Base-by-base conservation (phyloP, 64 coral and sea anemone genomes). In the Dendronephthya gigantea region DNA sequence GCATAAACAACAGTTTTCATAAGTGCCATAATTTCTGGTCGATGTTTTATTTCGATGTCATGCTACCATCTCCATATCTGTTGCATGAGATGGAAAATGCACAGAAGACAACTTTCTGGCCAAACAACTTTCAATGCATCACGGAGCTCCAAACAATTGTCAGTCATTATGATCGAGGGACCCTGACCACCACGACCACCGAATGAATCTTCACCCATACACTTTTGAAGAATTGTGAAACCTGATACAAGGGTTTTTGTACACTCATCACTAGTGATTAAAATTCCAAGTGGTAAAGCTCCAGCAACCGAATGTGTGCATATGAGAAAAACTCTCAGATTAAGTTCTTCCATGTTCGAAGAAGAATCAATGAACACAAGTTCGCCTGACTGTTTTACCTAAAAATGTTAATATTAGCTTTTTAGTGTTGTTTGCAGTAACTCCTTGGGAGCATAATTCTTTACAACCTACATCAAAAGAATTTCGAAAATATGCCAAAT, bases 251-350 rank as follows among this genome's bases (percentile, higher is more conserved):
- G 35, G 28, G 69, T 76, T 76, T 12, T 5, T 76, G 69, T 76
- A 33, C 69, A 33, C 34, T 76, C 69, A 76, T 76, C 69, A 29
- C 69, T 76, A 1, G 34, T 30, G 34, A 76, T 76, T 38, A 76
- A 27, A 34, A 76, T 34, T 16, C 69, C 69, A 32, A 76, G 69
- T 76, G 69, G 69, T 34, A 76, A 30, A 34, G 69, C 69, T 5
- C 69, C 69, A 38, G 69, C 69, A 76, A 76, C 69, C 13, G 69
- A 76, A 34, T 76, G 23, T 31, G 69, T 28, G 69, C 69, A 76
- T 10, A 76, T 30, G 34, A 76, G 69, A 76, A 76, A 76, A 2
- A 76, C 69, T 38, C 69, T 2, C 35, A 76, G 34, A 76, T 76
- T 76, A 2, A 76, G 69, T 16, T 76, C 69, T 76, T 76, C 31